Evolutionary conservation across 35 echinoderm and acorn worm genomes (phyloP), one percentile per base, ranked within the genome.

Genomic region (Apostichopus parvimensis): DNA sequence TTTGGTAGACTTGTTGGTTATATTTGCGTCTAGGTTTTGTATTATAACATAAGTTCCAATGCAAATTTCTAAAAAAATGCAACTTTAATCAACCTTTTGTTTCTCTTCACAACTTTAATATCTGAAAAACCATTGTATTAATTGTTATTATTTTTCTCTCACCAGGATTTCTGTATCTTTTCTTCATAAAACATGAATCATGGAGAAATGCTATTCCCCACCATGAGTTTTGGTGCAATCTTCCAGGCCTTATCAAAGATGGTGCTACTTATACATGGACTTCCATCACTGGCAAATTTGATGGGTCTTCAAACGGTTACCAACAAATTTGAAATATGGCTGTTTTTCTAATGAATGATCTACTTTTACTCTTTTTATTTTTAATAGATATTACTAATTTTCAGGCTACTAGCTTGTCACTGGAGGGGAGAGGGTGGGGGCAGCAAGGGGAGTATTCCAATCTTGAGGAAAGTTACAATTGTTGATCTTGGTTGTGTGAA

Each of bases 111-210:
- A 6, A 45, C 0, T 45, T 45, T 45, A 4, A 45, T 45, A 45
- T 4, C 4, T 11, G 1, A 84, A 54, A 8, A 6, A 8, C 17
- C 52, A 56, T 15, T 26, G 17, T 82, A 15, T 53, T 60, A 1
- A 8, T 73, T 18, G 4, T 8, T 9, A 54, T 78, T 62, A 14
- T 61, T 10, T 20, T 78, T 78, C 34, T 78, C 59, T 60, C 22
- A 10, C 11, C 88, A 94, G 93, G 93, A 18, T 94, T 94, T 76
- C 53, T 94, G 5, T 94, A 91, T 58, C 89, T 94, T 11, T 94
- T 94, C 64, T 94, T 91, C 78, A 59, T 94, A 28, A 94, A 94
- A 89, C 89, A 91, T 94, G 93, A 94, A 81, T 87, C 84, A 53
- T 87, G 93, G 28, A 23, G 52, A 5, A 94, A 91, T 23, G 78